Evolutionary conservation across 1,140 invertebrate species (phyloP).

Genomic region (Diuraphis noxia): DNA sequence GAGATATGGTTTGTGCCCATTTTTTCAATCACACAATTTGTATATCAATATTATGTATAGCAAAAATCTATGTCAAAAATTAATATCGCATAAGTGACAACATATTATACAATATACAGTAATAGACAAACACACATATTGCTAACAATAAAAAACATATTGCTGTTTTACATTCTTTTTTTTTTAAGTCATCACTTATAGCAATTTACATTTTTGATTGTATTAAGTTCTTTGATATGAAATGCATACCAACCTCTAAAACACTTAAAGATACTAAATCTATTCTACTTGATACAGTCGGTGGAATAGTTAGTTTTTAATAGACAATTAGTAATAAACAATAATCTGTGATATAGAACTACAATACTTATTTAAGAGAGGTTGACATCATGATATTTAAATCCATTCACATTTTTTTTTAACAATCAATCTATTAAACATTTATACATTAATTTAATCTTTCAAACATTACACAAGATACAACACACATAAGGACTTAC

Average conservation of each 20-base stretch:
- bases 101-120: not conserved
- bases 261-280: not conserved
- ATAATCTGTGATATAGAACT: conserved; percentile 5
- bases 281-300: conserved; percentile 28
- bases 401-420: not conserved
- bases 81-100: conserved; percentile 13
- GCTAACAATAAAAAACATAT: not conserved
- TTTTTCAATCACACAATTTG: not conserved
- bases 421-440: not conserved
- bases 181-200: conserved; percentile 6
- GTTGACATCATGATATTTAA: conserved; percentile 11
- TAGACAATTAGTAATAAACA: not conserved
- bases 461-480: conserved; percentile 29
- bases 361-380: conserved; percentile 16
- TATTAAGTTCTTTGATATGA: not conserved
- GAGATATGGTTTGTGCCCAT: not conserved
- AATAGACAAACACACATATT: not conserved
- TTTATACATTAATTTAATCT: not conserved
- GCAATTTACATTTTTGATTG: conserved; percentile 19
- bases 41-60: not conserved
- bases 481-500: conserved; percentile 27
- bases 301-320: conserved; percentile 23
- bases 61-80: not conserved
- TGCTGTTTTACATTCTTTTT: conserved; percentile 22
- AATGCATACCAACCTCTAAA: conserved; percentile 38